Conservation (phyloP, 1,140 invertebrate species). For the Anadara kagoshimensis region DNA sequence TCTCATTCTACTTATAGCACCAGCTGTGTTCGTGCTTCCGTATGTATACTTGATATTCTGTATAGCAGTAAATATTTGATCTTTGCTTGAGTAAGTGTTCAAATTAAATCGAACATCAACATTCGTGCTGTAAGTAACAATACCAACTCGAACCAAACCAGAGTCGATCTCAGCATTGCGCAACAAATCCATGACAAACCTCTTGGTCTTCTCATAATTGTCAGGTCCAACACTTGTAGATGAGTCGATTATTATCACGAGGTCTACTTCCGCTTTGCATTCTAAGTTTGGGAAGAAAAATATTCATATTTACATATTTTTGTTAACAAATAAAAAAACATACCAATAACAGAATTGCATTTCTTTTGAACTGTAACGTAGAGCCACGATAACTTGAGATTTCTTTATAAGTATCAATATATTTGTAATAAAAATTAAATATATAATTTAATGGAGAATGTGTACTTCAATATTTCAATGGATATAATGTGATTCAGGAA, state of each 20-base stretch:
- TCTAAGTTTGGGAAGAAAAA: constrained; percentile 20
- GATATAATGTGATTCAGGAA: too few relatives aligned
- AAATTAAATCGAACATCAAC: constrained; percentile 50
- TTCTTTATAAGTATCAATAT: too few relatives aligned
- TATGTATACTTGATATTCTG: constrained; percentile 55
- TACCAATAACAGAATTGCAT: too few relatives aligned
- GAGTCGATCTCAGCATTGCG: constrained; percentile 42
- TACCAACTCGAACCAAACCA: constrained; percentile 49
- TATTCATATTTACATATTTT: too few relatives aligned
- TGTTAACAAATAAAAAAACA: too few relatives aligned
- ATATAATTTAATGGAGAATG: too few relatives aligned
- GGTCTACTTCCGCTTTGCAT: constrained; percentile 52
- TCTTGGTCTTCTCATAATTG: constrained; percentile 51
- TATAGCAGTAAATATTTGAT: constrained; percentile 48
- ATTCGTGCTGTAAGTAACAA: constrained; percentile 47
- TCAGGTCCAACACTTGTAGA: constrained; percentile 50
- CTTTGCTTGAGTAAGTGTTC: constrained; percentile 38
- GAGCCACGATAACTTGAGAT: too few relatives aligned
- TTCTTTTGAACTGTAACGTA: too few relatives aligned
- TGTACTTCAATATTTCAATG: too few relatives aligned
- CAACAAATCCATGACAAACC: constrained; percentile 50
- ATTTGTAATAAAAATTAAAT: too few relatives aligned
- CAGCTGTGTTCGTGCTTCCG: constrained; percentile 65
- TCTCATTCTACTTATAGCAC: constrained; percentile 55
- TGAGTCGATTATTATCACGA: constrained; percentile 53